Conservation (phyloP, 2,888 invertebrate genomes). For the Dioctria linearis region DNA sequence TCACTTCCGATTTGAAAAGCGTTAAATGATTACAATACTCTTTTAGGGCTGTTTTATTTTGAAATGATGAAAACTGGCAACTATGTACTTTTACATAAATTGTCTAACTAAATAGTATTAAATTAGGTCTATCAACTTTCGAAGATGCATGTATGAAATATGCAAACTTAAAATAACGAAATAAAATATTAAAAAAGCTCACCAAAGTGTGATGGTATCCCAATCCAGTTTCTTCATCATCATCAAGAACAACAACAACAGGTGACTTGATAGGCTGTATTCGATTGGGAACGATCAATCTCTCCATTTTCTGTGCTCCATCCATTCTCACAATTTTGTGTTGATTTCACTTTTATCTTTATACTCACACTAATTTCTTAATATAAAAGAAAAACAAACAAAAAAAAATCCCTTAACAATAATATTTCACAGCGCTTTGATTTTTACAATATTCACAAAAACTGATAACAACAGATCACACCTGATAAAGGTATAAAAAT, state of each 20-base stretch:
- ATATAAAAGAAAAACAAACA: background rate
- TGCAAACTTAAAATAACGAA: background rate
- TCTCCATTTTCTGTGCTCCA: slow-evolving; percentile 49
- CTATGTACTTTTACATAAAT: no score
- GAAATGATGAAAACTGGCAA: no score
- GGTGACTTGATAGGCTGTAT: slow-evolving; percentile 54
- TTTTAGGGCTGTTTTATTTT: no score
- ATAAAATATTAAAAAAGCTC: slow-evolving; percentile 38
- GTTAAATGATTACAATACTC: no score
- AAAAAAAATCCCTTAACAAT: background rate
- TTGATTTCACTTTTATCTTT: no score
- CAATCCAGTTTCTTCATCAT: slow-evolving; percentile 56
- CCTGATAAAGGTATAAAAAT: slow-evolving; percentile 16
- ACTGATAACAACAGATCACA: slow-evolving; percentile 26
- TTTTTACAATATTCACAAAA: slow-evolving; percentile 19
- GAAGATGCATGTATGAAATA: background rate
- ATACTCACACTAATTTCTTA: background rate
- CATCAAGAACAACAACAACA: slow-evolving; percentile 36
- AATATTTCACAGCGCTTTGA: slow-evolving; percentile 33
- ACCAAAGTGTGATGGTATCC: slow-evolving; percentile 60
- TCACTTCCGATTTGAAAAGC: no score
- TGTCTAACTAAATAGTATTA: no score
- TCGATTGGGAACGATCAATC: slow-evolving; percentile 48
- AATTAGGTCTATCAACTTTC: no score
- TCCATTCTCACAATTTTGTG: background rate